These are phyloP conservation scores for Polypedilum vanderplanki DNA, from an alignment of 1,140 invertebrate species.

Conservation along the genomic window DNA sequence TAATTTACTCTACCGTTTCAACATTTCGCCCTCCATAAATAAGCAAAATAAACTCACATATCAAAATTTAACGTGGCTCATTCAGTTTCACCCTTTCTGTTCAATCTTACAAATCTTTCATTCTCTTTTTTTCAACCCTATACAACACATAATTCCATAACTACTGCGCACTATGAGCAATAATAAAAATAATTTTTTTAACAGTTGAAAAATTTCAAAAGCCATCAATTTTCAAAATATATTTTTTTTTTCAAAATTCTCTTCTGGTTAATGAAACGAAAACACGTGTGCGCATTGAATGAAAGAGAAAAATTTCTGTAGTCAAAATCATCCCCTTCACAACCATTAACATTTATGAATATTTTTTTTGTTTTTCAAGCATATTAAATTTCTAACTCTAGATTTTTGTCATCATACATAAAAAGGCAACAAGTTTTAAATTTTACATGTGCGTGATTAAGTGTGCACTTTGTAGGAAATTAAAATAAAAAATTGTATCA, in stretches of 20 bases:
- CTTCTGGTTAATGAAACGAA: conserved; percentile 15
- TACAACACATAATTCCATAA: not conserved
- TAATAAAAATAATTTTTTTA: conserved; percentile 11
- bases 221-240: conserved; percentile 21
- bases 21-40: not conserved
- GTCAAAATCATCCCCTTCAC: too few species aligned
- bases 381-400: too few species aligned
- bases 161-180: not conserved
- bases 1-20: not conserved
- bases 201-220: conserved; percentile 29
- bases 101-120: not conserved
- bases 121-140: not conserved
- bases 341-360: too few species aligned
- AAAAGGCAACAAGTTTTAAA: conserved; percentile 22
- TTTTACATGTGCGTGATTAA: not conserved
- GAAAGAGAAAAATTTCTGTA: too few species aligned
- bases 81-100: not conserved
- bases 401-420: not conserved
- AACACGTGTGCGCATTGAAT: not conserved
- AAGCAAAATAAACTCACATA: not conserved
- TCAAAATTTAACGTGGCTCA: not conserved
- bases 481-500: not conserved
- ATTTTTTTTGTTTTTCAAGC: too few species aligned
- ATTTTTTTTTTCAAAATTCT: not conserved
- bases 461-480: not conserved